A percentile compares a stretch with the other conserved stretches of the same genome.
These are phyloP conservation scores for Eumacrocentrus americanus DNA, from an alignment of 2,888 invertebrate species.

Conservation along the genomic window DNA sequence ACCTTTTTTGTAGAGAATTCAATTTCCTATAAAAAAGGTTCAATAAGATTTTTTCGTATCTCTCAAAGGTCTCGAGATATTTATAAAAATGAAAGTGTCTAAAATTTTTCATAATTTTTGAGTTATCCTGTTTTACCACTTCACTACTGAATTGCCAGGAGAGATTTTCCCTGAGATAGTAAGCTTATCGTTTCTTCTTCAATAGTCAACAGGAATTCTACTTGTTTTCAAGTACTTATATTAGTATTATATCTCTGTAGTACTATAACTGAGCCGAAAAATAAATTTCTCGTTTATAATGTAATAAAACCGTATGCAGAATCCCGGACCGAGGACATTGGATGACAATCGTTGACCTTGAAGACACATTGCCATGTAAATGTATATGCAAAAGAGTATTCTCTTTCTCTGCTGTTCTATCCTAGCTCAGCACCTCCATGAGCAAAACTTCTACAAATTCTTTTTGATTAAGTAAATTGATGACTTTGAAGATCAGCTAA, in stretches of 20 bases:
- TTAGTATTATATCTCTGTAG: background rate
- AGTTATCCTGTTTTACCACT: background rate
- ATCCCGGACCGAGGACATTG: conserved; percentile 12
- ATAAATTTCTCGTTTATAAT: background rate
- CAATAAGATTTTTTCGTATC: background rate
- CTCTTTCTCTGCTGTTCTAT: background rate
- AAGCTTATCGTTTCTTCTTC: background rate
- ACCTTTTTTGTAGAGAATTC: no score
- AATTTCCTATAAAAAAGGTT: no score
- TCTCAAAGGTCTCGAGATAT: no score
- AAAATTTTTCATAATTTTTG: background rate
- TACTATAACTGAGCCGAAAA: no score
- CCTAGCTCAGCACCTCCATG: background rate
- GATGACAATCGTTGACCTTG: conserved; percentile 26
- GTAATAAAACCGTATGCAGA: background rate
- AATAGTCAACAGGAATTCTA: background rate
- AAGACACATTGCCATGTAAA: background rate
- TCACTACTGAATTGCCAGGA: background rate
- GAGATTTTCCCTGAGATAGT: background rate
- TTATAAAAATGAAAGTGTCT: background rate
- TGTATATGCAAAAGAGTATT: background rate
- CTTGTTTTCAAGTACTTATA: background rate
- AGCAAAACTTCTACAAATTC: background rate
- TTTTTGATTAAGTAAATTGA: background rate
- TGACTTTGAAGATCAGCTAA: background rate